Base-by-base conservation (phyloP, 2,888 invertebrate species). In the Eumacrocentrus americanus region DNA sequence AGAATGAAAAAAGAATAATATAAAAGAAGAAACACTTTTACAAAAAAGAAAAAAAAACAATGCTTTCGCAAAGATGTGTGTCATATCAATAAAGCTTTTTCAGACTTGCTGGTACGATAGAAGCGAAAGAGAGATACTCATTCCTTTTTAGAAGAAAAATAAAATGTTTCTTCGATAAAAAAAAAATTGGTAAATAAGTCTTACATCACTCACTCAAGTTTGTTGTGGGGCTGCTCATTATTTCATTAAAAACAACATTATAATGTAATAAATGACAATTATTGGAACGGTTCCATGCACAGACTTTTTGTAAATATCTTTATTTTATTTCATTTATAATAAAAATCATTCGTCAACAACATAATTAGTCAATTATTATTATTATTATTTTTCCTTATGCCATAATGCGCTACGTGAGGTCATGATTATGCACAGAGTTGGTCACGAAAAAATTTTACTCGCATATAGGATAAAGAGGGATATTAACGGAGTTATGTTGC, bases 331-430 rank as follows among this genome's bases (percentile, higher is more conserved):
- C 80, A 80, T 80, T 80, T 79, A 80, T 81, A 81, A 81, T 80
- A 80, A 81, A 81, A 81, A 81, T 80, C 80, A 81, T 81, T 81
- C 80, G 73, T 81, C 80, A 80, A 81, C 80, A 81, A 81, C 80
- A 79, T 80, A 81, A 81, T 81, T 80, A 80, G 73, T 78, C 76
- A 79, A 78, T 80, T 77, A 78, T 62, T 79, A 73, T 48, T 77
- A 69, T 72, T 70, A 69, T 74, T 76, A 71, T 56, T 51, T 22
- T 11, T 42, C 42, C 58, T 61, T 58, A 67, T 65, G 62, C 61
- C 63, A 63, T 65, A 66, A 67, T 64, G 65, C 64, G 61, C 67
- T 67, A 70, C 62, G 60, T 66, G 64, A 61, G 65, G 76, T 79
- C 71, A 79, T 80, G 78, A 81, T 81, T 81, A 80, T 80, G 80